Conservation (phyloP, 2,888 invertebrate genomes). For the Ernsta delagoae region DNA sequence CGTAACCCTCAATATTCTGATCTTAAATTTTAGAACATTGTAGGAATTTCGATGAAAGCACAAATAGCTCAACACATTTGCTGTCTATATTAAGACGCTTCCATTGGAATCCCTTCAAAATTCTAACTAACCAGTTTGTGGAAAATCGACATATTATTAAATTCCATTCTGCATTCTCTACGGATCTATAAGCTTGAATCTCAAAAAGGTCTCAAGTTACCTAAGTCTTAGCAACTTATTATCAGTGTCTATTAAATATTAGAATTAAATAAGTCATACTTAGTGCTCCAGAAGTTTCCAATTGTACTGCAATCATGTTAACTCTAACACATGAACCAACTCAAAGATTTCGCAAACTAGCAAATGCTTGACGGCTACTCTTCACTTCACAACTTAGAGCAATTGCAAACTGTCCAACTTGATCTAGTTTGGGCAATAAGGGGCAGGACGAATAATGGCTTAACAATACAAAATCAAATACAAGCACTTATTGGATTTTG, state of each 20-base stretch:
- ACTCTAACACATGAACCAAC: conserved; percentile 42
- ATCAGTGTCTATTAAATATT: too few species aligned
- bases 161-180: too few species aligned
- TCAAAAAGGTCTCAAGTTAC: too few species aligned
- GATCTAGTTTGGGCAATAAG: conserved; percentile 21
- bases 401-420: conserved; percentile 70
- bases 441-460: conserved; percentile 26
- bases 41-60: too few species aligned
- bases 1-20: not conserved
- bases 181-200: too few species aligned
- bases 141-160: too few species aligned
- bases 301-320: conserved; percentile 14
- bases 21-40: too few species aligned
- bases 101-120: too few species aligned
- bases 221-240: too few species aligned
- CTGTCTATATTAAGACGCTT: too few species aligned
- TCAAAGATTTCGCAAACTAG: conserved; percentile 55
- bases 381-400: conserved; percentile 49
- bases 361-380: conserved; percentile 53
- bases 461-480: conserved; percentile 11
- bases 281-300: not conserved
- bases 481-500: not conserved
- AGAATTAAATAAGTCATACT: not conserved
- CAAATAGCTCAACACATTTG: too few species aligned
- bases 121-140: too few species aligned